Evolutionary conservation across 2,888 invertebrate genomes (phyloP).

Genomic region (Tuberolachnus salignus): DNA sequence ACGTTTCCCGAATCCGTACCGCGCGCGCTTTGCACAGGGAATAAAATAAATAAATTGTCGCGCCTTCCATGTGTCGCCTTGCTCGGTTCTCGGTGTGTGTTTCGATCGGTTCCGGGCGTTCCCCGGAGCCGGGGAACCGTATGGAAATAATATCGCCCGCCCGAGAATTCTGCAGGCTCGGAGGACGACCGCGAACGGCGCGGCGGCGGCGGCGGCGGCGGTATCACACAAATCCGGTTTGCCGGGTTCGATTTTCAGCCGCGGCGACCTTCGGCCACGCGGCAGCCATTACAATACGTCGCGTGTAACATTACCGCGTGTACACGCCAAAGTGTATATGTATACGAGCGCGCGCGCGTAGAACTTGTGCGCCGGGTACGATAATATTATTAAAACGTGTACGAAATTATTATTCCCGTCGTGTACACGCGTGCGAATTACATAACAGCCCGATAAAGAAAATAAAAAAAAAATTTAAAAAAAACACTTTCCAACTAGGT

Average conservation of each 20-base stretch:
- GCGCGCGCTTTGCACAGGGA: no score
- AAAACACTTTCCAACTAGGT: conserved; percentile 35
- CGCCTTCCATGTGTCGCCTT: no score
- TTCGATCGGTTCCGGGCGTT: no score
- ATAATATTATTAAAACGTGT: neutral
- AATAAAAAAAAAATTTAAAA: no score
- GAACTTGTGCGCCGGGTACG: neutral
- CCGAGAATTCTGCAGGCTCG: no score
- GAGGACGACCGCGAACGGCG: no score
- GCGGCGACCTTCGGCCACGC: conserved; percentile 17
- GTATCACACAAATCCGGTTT: conserved; percentile 21
- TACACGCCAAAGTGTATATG: neutral
- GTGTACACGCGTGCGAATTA: conserved; percentile 33
- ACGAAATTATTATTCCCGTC: neutral
- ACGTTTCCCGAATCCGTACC: no score
- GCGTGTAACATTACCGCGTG: neutral
- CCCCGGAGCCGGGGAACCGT: no score
- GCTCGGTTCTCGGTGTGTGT: no score
- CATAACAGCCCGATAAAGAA: conserved; percentile 7
- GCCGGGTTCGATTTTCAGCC: conserved; percentile 24
- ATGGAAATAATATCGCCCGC: no score
- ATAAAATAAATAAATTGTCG: no score
- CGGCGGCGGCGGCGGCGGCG: neutral
- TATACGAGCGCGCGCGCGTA: neutral
- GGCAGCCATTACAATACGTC: neutral